These are phyloP conservation scores for Palythoa grandiflora DNA, from an alignment of 92 coral and sea anemone genomes.

Conservation along the genomic window DNA sequence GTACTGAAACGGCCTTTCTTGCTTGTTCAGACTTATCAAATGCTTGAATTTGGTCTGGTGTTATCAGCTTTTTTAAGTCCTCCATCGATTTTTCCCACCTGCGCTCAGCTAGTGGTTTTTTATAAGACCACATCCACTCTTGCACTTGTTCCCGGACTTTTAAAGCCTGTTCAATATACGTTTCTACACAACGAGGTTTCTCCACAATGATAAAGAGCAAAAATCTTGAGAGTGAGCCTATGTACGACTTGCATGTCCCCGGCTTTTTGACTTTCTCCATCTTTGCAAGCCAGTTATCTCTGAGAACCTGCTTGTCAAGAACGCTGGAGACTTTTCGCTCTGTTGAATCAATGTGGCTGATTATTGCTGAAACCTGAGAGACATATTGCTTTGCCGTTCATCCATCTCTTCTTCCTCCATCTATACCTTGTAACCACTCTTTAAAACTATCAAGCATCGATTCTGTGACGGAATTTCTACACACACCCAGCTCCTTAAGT, in stretches of 20 bases:
- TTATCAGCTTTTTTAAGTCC: constrained; percentile 56
- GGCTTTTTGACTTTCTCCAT: constrained; percentile 38
- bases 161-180: constrained; percentile 25
- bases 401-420: constrained; percentile 62
- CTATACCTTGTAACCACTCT: constrained; percentile 65
- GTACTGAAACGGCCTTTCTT: constrained; percentile 48
- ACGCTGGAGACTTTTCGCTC: constrained; percentile 41
- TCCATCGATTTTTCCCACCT: constrained; percentile 61
- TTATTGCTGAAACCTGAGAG: constrained; percentile 53
- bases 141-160: constrained; percentile 59
- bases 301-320: constrained; percentile 54
- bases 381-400: constrained; percentile 58
- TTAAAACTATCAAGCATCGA: constrained; percentile 42
- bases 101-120: constrained; percentile 48
- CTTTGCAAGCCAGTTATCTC: constrained; percentile 57
- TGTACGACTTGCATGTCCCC: constrained; percentile 53
- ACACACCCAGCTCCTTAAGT: constrained; percentile 1
- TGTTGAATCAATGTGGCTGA: constrained; percentile 53
- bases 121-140: constrained; percentile 43
- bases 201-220: constrained; percentile 46
- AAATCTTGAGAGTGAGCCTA: constrained; percentile 35
- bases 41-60: constrained; percentile 51
- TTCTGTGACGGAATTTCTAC: constrained; percentile 47
- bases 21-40: constrained; percentile 49
- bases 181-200: constrained; percentile 41